A percentile compares a stretch with the other conserved stretches of the same genome.
Conservation (phyloP, 2,888 invertebrate genomes). For the Cyrtodaria siliqua region DNA sequence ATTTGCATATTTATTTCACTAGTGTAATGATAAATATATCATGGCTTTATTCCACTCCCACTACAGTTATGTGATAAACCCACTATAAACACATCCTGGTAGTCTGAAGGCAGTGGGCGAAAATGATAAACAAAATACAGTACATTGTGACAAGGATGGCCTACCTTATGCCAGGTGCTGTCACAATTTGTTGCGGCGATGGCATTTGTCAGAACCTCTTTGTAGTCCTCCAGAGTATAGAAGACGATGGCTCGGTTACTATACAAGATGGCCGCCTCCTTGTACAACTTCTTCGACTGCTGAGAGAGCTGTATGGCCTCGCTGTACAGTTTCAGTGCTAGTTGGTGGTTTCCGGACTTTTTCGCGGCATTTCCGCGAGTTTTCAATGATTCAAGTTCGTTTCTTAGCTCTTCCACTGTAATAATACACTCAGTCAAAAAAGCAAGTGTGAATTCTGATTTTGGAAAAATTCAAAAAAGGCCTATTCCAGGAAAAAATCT, state of each 20-base stretch:
- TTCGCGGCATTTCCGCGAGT: conserved; percentile 60
- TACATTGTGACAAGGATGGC: neutral
- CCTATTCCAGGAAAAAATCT: no score
- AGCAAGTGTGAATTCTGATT: no score
- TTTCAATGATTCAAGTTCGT: conserved; percentile 54
- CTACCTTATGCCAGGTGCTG: conserved; percentile 63
- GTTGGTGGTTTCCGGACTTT: conserved; percentile 37
- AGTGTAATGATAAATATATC: no score
- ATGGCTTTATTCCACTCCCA: no score
- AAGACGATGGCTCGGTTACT: conserved; percentile 68
- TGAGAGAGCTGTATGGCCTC: conserved; percentile 56
- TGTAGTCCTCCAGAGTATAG: conserved; percentile 35
- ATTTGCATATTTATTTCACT: no score
- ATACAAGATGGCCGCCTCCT: conserved; percentile 66
- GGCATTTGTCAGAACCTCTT: conserved; percentile 59
- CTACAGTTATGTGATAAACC: no score
- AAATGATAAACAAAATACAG: no score
- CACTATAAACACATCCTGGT: no score
- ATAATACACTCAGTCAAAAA: no score
- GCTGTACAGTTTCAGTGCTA: conserved; percentile 62
- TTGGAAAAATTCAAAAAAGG: no score
- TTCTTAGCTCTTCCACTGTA: conserved; percentile 58
- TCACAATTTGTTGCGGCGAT: conserved; percentile 57
- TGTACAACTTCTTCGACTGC: conserved; percentile 44
- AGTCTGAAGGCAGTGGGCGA: no score